A percentile compares a stretch with the other conserved stretches of the same genome.
Conservation (phyloP, 2,888 invertebrate species). For the Rambutsinella grinnellia region DNA sequence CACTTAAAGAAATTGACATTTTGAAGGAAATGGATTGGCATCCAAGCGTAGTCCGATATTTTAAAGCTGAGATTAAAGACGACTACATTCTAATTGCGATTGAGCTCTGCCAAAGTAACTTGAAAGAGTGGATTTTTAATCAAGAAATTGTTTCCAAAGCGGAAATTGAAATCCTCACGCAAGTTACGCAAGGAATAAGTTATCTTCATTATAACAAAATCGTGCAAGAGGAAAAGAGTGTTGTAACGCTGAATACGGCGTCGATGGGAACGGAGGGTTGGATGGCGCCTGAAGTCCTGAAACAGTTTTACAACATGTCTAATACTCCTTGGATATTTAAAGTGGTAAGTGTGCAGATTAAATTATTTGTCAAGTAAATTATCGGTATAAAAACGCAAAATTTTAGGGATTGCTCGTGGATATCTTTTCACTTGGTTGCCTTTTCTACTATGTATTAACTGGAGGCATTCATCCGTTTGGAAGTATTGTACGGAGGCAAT, state of each 20-base stretch:
- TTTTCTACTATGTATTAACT: constrained; percentile 94
- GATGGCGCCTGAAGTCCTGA: not conserved
- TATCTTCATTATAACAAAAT: not conserved
- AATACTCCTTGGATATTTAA: not conserved
- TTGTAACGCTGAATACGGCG: not conserved
- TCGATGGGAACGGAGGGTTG: too few species aligned
- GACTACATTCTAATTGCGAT: not conserved
- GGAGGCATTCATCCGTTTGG: constrained; percentile 95
- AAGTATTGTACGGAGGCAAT: not conserved
- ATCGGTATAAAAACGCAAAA: not conserved
- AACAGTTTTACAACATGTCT: too few species aligned
- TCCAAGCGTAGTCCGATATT: not conserved
- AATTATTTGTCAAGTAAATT: not conserved
- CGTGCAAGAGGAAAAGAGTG: not conserved
- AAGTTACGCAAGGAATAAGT: not conserved
- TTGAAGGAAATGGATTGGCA: too few species aligned
- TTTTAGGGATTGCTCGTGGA: constrained; percentile 83
- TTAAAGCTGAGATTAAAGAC: not conserved
- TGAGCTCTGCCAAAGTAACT: not conserved
- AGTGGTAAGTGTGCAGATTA: not conserved
- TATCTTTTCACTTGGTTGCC: constrained; percentile 96
- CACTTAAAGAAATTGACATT: too few species aligned
- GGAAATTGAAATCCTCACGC: not conserved
- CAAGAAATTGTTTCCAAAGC: not conserved
- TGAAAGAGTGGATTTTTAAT: not conserved